A percentile compares a stretch with the other conserved stretches of the same genome.
Evolutionary conservation across 2,797 vertebrate species (phyloP).

Genomic region (Pangasius krempfi): DNA sequence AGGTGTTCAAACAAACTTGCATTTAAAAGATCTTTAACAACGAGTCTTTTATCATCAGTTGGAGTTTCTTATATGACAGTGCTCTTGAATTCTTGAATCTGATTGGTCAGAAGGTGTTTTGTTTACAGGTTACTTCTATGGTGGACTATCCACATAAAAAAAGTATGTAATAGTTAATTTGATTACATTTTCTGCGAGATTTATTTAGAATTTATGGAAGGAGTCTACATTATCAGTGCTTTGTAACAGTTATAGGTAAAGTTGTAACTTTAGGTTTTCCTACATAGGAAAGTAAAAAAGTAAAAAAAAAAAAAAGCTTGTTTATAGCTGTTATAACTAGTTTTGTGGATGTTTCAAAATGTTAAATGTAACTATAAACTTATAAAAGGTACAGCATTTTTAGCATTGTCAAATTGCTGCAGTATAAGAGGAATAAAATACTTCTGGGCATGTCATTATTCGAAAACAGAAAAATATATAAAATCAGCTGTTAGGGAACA

Average conservation of each 20-base stretch:
- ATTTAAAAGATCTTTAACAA: not conserved
- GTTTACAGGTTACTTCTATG: not conserved
- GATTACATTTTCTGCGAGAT: not conserved
- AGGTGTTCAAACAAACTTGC: not conserved
- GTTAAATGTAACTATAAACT: not conserved
- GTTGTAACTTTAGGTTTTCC: not conserved
- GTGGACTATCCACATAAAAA: not conserved
- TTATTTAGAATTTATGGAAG: not conserved
- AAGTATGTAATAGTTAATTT: not conserved
- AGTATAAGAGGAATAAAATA: not conserved
- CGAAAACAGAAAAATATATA: not conserved
- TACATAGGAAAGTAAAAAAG: not conserved
- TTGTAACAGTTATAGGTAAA: not conserved
- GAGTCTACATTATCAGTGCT: not conserved
- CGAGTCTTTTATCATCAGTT: not conserved
- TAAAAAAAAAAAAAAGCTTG: not conserved
- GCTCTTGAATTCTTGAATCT: not conserved
- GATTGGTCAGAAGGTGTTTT: not conserved
- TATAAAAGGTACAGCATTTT: not conserved
- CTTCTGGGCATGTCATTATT: not conserved
- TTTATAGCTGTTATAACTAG: not conserved
- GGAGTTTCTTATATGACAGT: not conserved
- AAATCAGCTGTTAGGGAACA: not conserved
- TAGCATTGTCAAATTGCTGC: not conserved
- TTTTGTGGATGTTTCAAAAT: not conserved